Evolutionary conservation across 2,797 vertebrate species (phyloP), one percentile per base, ranked within the genome.

Genomic region (Peromyscus attwateri): DNA sequence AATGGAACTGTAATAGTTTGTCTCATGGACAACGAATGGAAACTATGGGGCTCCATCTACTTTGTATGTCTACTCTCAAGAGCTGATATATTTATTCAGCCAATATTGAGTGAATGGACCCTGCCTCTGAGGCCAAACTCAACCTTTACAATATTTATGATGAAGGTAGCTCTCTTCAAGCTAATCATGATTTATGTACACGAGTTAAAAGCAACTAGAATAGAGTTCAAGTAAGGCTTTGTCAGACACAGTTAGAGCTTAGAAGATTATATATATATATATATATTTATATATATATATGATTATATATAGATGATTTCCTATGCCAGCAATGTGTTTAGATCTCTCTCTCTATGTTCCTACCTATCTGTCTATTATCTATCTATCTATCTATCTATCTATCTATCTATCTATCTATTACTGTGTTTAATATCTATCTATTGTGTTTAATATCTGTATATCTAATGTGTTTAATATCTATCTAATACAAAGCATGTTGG

Each of bases 81-180:
- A 75, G 60, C 19, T 12, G 82, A 79, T 87, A 16, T 25, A 82
- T 85, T 89, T 57, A 85, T 87, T 93, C 70, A 46, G 21, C 4
- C 19, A 46, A 91, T 49, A 91, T 7, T 89, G 80, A 92, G 66
- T 34, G 2, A 96, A 84, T 11, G 31, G 87, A 93, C 71, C 21
- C 46, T 55, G 6, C 49, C 71, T 92, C 89, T 57, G 34, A 96
- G 84, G 80, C 31, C 84, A 87, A 49, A 88, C 64, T 93, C 57
- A 92, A 93, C n/a, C 77, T 94, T 82, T 88, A 71, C 80, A 71
- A 52, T 85, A 91, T 96, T 96, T 68, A 91, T 93, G 62, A 90
- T 89, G 87, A 85, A 96, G 29, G 16, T 27, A 9, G 12, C 85
- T 76, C 85, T 76, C 76, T 91, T 62, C 29, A 43, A 73, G 31